These are phyloP conservation scores for Phasia obesa DNA, from an alignment of 2,888 invertebrate genomes.

Conservation along the genomic window DNA sequence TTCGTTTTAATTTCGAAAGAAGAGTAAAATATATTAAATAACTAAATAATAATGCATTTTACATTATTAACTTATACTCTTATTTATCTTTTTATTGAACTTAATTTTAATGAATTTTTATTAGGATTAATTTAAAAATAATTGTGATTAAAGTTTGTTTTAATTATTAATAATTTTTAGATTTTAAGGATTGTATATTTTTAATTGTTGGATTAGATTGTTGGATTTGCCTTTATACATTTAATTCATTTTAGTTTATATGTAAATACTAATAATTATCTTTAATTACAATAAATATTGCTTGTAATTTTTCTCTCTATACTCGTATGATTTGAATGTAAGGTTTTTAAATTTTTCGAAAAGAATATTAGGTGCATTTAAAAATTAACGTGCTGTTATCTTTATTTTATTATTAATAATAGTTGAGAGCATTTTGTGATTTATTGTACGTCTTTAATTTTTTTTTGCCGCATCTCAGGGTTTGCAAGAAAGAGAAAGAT, in stretches of 20 bases:
- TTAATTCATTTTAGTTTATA: neutral
- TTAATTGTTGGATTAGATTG: neutral
- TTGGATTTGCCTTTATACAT: neutral
- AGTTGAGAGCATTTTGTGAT: neutral
- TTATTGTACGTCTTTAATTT: neutral
- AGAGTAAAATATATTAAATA: constrained; percentile 26
- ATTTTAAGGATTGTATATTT: too few species aligned
- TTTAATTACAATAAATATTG: neutral
- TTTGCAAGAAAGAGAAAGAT: neutral
- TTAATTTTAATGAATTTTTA: too few species aligned
- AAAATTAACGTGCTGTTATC: neutral
- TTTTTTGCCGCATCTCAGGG: neutral
- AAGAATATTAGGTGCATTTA: neutral
- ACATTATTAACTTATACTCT: constrained; percentile 43
- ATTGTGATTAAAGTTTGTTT: too few species aligned
- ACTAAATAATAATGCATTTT: constrained; percentile 51
- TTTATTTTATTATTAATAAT: neutral
- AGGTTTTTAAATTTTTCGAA: too few species aligned
- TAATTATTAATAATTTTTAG: too few species aligned
- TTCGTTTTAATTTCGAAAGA: constrained; percentile 24
- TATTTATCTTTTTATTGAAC: constrained; percentile 4
- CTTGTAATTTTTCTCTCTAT: neutral
- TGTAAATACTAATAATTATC: neutral
- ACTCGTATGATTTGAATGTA: too few species aligned
- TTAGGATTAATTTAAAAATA: too few species aligned